Evolutionary conservation across 2,797 vertebrate genomes (phyloP).

Genomic region (Mareca penelope): DNA sequence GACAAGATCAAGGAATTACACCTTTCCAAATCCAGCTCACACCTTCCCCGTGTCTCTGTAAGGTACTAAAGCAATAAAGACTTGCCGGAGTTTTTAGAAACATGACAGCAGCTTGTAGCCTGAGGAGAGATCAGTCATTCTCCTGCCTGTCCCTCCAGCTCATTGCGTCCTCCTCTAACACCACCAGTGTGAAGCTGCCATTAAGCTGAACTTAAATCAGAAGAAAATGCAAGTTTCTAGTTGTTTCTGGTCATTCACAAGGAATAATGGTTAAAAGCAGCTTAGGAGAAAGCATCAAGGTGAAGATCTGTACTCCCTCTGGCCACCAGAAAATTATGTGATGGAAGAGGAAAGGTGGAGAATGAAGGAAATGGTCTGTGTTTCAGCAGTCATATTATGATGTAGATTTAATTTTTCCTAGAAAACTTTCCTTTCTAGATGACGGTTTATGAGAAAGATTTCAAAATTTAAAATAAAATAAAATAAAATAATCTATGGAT

Average conservation of each 20-base stretch:
- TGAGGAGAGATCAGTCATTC: neutral
- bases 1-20: neutral
- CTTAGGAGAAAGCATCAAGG: neutral
- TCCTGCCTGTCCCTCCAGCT: neutral
- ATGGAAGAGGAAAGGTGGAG: neutral
- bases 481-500: too few relatives aligned
- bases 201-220: neutral
- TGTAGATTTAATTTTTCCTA: neutral
- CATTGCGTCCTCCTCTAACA: neutral
- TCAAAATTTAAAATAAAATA: neutral
- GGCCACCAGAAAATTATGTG: neutral
- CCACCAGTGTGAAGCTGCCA: neutral
- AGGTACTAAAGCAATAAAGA: neutral
- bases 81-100: neutral
- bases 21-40: neutral
- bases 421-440: neutral
- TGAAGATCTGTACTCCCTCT: neutral
- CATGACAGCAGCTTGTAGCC: neutral
- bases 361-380: neutral
- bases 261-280: neutral
- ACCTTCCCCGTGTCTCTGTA: neutral
- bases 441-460: neutral
- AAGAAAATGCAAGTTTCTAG: neutral
- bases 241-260: neutral
- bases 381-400: neutral